A percentile compares a stretch with the other conserved stretches of the same genome.
phyloP scores from a whole-genome alignment of 2,888 invertebrate genomes.

The Archaeoteleia sp. region DNA sequence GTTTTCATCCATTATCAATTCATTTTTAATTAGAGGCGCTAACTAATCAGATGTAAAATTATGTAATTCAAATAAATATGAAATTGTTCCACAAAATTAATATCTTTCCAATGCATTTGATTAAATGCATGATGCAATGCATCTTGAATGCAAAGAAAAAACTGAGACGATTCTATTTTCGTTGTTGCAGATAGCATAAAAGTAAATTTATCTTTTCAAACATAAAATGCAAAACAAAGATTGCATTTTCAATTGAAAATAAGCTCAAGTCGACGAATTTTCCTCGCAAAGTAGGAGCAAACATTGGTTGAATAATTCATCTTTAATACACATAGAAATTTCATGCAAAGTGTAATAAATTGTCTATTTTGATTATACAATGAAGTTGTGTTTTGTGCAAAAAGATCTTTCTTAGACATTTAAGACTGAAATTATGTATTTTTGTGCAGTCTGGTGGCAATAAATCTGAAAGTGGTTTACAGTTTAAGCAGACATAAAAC shows the following conservation, averaged over 20 bases:
- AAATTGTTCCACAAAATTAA: no score
- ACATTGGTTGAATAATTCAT: no score
- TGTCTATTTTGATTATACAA: constrained; percentile 18
- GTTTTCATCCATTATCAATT: not conserved
- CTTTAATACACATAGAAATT: constrained; percentile 15
- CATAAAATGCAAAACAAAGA: constrained; percentile 4
- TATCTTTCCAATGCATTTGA: no score
- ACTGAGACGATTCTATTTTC: constrained; percentile 9
- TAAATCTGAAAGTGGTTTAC: constrained; percentile 22
- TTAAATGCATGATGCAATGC: constrained; percentile 16
- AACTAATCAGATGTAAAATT: no score
- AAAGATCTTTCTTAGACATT: not conserved
- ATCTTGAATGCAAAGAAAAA: constrained; percentile 10
- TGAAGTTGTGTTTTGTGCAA: constrained; percentile 24
- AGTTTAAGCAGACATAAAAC: constrained; percentile 23
- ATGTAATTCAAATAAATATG: no score
- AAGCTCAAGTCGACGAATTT: constrained; percentile 17
- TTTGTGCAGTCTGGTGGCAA: constrained; percentile 1
- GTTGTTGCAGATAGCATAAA: constrained; percentile 14
- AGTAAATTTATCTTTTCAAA: constrained; percentile 21
- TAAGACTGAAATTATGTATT: constrained; percentile 1
- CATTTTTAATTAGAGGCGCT: no score
- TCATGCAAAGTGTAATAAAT: constrained; percentile 10
- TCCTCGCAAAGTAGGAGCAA: constrained; percentile 6
- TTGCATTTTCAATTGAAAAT: not conserved